These are phyloP conservation scores for Phoxinus dragarum DNA, from an alignment of 2,797 vertebrate genomes.

Conservation along the genomic window DNA sequence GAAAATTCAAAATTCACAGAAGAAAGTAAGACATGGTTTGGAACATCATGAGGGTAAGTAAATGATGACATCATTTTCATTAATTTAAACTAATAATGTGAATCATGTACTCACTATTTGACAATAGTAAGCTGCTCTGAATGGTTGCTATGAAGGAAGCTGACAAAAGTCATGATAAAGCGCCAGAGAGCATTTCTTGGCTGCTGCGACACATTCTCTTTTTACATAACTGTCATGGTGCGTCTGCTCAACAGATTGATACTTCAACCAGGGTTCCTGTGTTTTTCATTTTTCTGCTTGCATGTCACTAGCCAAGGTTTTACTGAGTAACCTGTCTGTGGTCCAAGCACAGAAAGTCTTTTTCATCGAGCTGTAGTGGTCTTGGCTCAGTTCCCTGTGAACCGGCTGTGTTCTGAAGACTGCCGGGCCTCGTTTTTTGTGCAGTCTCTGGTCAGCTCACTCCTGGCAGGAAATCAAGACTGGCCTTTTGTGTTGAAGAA, in stretches of 20 bases:
- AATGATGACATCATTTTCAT: not conserved
- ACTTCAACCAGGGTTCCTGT: constrained; percentile 19
- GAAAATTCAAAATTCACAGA: not conserved
- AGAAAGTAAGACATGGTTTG: not conserved
- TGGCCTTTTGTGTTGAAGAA: constrained; percentile 63
- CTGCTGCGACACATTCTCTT: not conserved
- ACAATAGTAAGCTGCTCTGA: not conserved
- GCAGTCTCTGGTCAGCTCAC: constrained; percentile 49
- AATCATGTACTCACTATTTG: not conserved
- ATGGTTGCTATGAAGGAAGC: constrained; percentile 8
- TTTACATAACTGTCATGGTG: constrained; percentile 25
- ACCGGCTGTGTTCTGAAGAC: constrained; percentile 41
- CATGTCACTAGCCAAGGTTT: constrained; percentile 8
- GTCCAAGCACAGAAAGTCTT: constrained; percentile 1
- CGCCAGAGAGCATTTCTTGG: not conserved
- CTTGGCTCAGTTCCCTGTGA: constrained; percentile 35
- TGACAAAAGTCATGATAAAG: constrained; percentile 6
- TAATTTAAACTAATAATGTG: not conserved
- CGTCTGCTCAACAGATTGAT: constrained; percentile 44
- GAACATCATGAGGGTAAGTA: not conserved
- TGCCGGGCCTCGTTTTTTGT: constrained; percentile 40
- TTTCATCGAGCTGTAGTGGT: constrained; percentile 52
- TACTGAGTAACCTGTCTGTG: constrained; percentile 22
- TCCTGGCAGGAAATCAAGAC: constrained; percentile 59
- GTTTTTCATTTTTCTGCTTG: constrained; percentile 35